phyloP scores from a whole-genome alignment of 2,113 vertebrate species.

The Tetrao urogallus region DNA sequence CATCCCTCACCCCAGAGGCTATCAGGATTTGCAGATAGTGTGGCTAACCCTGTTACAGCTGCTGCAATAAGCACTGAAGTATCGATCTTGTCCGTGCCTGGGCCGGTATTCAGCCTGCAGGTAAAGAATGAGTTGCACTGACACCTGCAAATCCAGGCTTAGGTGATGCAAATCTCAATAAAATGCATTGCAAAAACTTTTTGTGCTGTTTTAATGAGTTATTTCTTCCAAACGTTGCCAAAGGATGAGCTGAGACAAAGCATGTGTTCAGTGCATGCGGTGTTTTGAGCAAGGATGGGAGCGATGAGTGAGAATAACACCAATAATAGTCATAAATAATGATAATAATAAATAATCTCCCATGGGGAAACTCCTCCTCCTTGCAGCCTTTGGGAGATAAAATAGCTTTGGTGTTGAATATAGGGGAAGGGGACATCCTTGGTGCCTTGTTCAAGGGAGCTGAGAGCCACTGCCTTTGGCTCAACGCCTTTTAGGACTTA shows the following conservation, averaged over 20 bases:
- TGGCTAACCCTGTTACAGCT: background rate
- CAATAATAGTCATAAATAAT: background rate
- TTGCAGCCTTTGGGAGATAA: background rate
- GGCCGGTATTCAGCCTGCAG: background rate
- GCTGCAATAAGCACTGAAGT: background rate
- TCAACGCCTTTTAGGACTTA: background rate
- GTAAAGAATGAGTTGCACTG: background rate
- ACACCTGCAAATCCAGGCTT: background rate
- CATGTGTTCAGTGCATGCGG: too few species aligned
- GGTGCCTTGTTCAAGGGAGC: background rate
- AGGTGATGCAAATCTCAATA: background rate
- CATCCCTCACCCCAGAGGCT: rapidly evolving
- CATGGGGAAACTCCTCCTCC: background rate
- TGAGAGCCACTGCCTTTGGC: background rate
- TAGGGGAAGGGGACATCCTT: background rate
- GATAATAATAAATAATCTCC: background rate
- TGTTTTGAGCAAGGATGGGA: rapidly evolving
- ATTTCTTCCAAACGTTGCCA: background rate
- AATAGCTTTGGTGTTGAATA: background rate
- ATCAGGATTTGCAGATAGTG: background rate
- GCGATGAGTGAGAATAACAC: background rate
- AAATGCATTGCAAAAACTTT: background rate
- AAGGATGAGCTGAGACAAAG: background rate
- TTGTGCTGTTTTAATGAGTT: background rate
- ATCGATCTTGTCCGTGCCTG: rapidly evolving